phyloP scores from a whole-genome alignment of 2,113 vertebrate species.

The Chaetodon trifascialis region DNA sequence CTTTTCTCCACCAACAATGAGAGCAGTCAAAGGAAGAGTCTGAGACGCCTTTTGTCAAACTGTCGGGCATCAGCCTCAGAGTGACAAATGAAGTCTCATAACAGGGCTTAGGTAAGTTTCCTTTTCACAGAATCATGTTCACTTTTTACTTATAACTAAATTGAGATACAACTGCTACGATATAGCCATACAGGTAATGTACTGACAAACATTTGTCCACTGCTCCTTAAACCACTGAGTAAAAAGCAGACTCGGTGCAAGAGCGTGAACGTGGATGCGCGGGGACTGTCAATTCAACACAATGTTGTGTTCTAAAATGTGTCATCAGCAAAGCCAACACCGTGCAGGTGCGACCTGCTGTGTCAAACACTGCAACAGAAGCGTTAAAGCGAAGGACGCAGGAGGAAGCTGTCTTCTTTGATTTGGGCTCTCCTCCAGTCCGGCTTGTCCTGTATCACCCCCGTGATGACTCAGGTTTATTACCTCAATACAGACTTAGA shows the following conservation, averaged over 20 bases:
- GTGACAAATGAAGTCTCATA: conserved; percentile 25
- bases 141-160: not conserved
- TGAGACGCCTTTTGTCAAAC: conserved; percentile 32
- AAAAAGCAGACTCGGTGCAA: not conserved
- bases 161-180: not conserved
- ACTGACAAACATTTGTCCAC: not conserved
- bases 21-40: not conserved
- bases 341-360: conserved; percentile 27
- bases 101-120: not conserved
- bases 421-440: conserved; percentile 51
- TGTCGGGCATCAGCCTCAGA: conserved; percentile 1
- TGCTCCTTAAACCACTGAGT: not conserved
- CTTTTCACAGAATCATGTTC: not conserved
- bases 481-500: conserved; percentile 1
- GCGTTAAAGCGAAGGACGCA: conserved; percentile 30
- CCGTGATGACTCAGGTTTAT: conserved; percentile 46
- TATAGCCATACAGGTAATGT: not conserved
- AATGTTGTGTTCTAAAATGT: conserved; percentile 27
- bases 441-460: conserved; percentile 40
- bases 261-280: not conserved
- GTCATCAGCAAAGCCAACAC: conserved; percentile 14
- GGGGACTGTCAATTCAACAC: conserved; percentile 26
- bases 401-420: conserved; percentile 50
- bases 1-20: not conserved
- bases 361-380: conserved; percentile 55